phyloP scores from a whole-genome alignment of 2,888 invertebrate species.

The Philopedon plagiatum region DNA sequence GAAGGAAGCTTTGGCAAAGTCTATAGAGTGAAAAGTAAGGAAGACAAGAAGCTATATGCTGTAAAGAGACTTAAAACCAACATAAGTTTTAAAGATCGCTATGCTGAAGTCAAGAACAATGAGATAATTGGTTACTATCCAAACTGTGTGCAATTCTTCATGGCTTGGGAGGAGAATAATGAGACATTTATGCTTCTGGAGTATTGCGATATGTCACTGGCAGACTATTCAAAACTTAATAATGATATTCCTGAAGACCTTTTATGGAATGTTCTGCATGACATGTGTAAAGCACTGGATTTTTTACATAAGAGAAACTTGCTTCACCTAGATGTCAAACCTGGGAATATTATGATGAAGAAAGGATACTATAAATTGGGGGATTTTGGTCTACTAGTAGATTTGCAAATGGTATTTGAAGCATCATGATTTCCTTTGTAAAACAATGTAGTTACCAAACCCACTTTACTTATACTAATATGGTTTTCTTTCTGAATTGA shows the following conservation, averaged over 20 bases:
- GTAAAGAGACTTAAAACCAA: slow-evolving; percentile 78
- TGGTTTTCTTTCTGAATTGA: background rate
- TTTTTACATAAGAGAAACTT: slow-evolving; percentile 78
- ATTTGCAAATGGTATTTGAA: slow-evolving; percentile 70
- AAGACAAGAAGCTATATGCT: slow-evolving; percentile 79
- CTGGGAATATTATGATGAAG: slow-evolving; percentile 81
- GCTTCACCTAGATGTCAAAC: slow-evolving; percentile 84
- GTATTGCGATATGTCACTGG: slow-evolving; percentile 76
- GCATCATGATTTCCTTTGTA: background rate
- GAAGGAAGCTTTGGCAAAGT: slow-evolving; percentile 85
- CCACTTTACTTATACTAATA: too few relatives aligned
- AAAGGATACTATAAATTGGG: slow-evolving; percentile 79
- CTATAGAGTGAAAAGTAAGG: slow-evolving; percentile 76
- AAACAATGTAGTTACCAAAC: too few relatives aligned
- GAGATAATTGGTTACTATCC: slow-evolving; percentile 78
- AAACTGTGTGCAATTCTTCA: slow-evolving; percentile 77
- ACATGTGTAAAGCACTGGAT: slow-evolving; percentile 76
- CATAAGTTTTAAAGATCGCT: slow-evolving; percentile 71
- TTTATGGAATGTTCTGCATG: slow-evolving; percentile 78
- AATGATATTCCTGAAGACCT: slow-evolving; percentile 74
- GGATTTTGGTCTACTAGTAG: slow-evolving; percentile 82
- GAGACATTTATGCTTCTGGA: slow-evolving; percentile 81
- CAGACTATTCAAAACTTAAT: slow-evolving; percentile 71
- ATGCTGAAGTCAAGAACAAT: slow-evolving; percentile 79
- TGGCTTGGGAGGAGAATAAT: slow-evolving; percentile 82